phyloP scores from a whole-genome alignment of 2,113 vertebrate species.

The Isichthys henryi region DNA sequence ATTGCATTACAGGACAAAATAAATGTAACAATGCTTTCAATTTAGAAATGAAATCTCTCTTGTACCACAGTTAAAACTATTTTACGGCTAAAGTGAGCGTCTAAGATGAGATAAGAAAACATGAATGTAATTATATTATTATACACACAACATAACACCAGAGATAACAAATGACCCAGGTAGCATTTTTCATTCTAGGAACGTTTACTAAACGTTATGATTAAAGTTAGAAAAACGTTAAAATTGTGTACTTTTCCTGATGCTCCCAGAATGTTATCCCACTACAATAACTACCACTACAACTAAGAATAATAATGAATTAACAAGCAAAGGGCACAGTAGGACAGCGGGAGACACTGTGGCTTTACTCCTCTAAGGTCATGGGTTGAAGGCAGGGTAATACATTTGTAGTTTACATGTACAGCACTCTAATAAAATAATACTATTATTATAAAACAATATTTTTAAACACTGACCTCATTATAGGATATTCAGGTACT shows the following conservation, averaged over 20 bases:
- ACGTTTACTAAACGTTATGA: neutral
- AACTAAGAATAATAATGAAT: neutral
- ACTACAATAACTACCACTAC: neutral
- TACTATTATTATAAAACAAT: neutral
- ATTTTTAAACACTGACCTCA: neutral
- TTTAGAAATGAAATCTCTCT: neutral
- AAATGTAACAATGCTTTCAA: neutral
- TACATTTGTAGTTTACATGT: neutral
- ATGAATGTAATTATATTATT: neutral
- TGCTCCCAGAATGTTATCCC: neutral
- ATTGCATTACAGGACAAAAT: neutral
- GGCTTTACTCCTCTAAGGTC: neutral
- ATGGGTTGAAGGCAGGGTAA: neutral
- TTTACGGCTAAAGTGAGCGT: neutral
- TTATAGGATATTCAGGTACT: neutral
- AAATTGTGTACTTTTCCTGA: neutral
- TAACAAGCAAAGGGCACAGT: neutral
- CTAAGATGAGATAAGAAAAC: neutral
- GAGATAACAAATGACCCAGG: neutral
- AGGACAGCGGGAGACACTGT: accelerated
- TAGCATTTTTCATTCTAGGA: neutral
- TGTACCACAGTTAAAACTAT: neutral
- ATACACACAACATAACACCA: neutral
- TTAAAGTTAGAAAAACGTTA: neutral
- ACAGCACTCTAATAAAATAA: neutral